Conservation (phyloP, 2,888 invertebrate genomes). For the Galerucella calmariensis region DNA sequence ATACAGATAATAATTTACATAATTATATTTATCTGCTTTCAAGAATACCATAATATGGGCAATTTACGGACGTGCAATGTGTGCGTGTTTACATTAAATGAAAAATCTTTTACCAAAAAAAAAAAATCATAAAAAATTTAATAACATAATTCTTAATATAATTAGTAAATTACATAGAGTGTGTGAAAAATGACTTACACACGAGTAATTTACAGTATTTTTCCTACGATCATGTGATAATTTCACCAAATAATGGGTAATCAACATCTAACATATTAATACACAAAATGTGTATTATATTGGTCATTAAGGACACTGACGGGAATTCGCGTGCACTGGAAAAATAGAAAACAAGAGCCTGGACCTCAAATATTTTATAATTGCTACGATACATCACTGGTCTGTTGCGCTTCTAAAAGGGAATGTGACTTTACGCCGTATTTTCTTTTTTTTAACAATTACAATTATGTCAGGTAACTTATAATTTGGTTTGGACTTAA, state of each 20-base stretch:
- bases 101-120: background rate
- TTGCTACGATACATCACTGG: constrained; percentile 14
- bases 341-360: too few relatives aligned
- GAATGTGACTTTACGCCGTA: constrained; percentile 38
- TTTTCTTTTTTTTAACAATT: constrained; percentile 33
- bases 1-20: constrained; percentile 40
- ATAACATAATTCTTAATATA: too few relatives aligned
- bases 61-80: constrained; percentile 15
- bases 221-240: too few relatives aligned
- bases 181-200: too few relatives aligned
- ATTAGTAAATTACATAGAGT: too few relatives aligned
- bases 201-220: too few relatives aligned
- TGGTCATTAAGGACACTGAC: too few relatives aligned
- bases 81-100: background rate
- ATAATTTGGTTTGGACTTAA: constrained; percentile 38
- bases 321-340: too few relatives aligned
- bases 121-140: background rate
- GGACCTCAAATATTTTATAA: background rate
- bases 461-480: constrained; percentile 35
- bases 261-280: too few relatives aligned
- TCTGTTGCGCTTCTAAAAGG: constrained; percentile 35
- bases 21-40: constrained; percentile 42
- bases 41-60: constrained; percentile 20
- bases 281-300: too few relatives aligned
- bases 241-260: too few relatives aligned